Evolutionary conservation across 2,797 vertebrate genomes (phyloP).

Genomic region (Amniataba percoides): DNA sequence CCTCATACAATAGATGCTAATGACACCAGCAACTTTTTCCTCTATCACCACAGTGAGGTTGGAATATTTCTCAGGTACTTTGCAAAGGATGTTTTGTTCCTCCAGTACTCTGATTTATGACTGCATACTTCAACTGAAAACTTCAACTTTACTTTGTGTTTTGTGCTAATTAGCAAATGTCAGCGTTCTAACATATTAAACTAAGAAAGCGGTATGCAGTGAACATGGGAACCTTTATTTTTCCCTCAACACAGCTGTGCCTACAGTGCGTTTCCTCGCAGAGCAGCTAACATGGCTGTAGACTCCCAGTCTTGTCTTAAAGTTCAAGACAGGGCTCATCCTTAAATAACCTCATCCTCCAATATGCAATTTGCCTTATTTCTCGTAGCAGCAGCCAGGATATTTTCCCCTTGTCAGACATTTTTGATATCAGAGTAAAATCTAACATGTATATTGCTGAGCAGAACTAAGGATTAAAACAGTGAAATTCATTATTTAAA

Average conservation of each 20-base stretch:
- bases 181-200: too few relatives aligned
- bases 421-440: slow-evolving; percentile 20
- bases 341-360: slow-evolving; percentile 25
- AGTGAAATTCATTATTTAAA: slow-evolving; percentile 22
- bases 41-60: background rate
- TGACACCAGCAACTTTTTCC: background rate
- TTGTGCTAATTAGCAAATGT: too few relatives aligned
- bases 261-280: background rate
- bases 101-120: background rate
- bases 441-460: slow-evolving; percentile 6
- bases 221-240: background rate
- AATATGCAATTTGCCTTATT: slow-evolving; percentile 5
- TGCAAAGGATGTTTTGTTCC: background rate
- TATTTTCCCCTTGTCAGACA: background rate
- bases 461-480: slow-evolving; percentile 19
- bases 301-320: slow-evolving; percentile 1
- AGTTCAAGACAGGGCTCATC: slow-evolving; percentile 1
- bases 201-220: too few relatives aligned
- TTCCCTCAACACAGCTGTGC: background rate
- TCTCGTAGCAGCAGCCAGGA: slow-evolving; percentile 5
- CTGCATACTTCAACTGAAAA: too few relatives aligned
- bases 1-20: background rate
- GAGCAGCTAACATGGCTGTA: background rate
- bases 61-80: background rate
- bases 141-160: too few relatives aligned